Base-by-base conservation (phyloP, 2,113 vertebrate species). In the Pteronura brasiliensis region DNA sequence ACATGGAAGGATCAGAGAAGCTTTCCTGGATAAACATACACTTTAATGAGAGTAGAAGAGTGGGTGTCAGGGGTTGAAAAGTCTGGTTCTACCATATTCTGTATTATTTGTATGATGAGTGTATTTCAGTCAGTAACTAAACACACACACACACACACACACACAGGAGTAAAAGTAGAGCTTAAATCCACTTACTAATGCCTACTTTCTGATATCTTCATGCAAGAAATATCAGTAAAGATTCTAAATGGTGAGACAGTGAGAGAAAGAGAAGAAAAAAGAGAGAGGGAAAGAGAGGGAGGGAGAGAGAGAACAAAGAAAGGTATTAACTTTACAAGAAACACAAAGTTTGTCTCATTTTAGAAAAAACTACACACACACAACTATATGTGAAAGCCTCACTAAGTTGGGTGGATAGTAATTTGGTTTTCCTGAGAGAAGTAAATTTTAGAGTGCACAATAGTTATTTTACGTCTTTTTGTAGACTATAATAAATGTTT, bases 401-500 rank as follows among this genome's bases (percentile, higher is more conserved):
- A 57, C 31, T 61, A 71, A 44, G 2, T 67, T 84, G 42, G 2
- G 55, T 89, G 27, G 21, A 34, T n/a, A 79, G 4, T 20, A 81
- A 88, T 77, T 86, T 97, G 57, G 77, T 96, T 97, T 97, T 94
- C 74, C 52, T 49, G 88, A 67, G 61, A 85, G 44, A 93, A 83
- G 59, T 88, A 42, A 72, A 86, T 83, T 94, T 94, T 63, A 90
- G 18, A 47, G 13, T 36, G 36, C n/a, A 84, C 9, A 59, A 15
- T 63, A 69, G 15, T 87, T 96, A 76, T 57, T 88, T 83, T 49
- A 76, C 84, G 47, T 17, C 12, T 63, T 94, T 93, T 93, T 93
- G 36, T 88, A 94, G 34, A 27, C 57, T 92, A 44, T 47, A 92
- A 91, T 90, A 74, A 95, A 93, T 72, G 11, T 65, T 95, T 88